phyloP scores from a whole-genome alignment of 2,113 vertebrate species.

The Hippocampus zosterae region DNA sequence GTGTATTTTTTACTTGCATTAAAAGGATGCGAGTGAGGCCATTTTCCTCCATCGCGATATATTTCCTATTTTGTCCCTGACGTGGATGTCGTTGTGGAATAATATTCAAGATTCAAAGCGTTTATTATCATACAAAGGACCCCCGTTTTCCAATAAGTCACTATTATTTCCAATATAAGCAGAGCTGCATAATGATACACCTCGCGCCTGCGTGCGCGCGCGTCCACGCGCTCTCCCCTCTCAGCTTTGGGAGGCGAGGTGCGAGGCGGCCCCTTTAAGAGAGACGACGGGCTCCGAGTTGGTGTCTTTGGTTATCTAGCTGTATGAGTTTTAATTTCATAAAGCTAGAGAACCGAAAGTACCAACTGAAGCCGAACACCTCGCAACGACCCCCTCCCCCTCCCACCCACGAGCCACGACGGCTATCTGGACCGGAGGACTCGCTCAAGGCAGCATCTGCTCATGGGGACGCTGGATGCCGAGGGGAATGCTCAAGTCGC shows the following conservation, averaged over 20 bases:
- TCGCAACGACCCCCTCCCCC: conserved; percentile 30
- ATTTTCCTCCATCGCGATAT: too few relatives aligned
- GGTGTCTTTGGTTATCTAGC: conserved; percentile 99
- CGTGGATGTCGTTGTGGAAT: not conserved
- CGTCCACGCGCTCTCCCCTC: too few relatives aligned
- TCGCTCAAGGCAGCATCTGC: not conserved
- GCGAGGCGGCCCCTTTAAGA: conserved; percentile 74
- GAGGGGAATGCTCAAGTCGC: not conserved
- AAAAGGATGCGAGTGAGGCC: too few relatives aligned
- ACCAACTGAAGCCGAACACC: conserved; percentile 77
- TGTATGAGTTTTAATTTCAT: conserved; percentile 99
- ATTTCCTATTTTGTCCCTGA: too few relatives aligned
- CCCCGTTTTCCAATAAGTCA: not conserved
- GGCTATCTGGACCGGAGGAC: not conserved
- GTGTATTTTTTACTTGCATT: not conserved
- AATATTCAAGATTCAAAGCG: not conserved
- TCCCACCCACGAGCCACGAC: not conserved
- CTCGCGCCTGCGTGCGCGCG: not conserved
- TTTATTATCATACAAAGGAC: not conserved
- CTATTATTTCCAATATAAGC: not conserved
- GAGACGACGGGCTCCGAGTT: conserved; percentile 76
- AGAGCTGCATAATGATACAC: too few relatives aligned
- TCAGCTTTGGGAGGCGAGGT: too few relatives aligned
- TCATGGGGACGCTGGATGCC: not conserved
- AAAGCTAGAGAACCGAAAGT: conserved; percentile 99